Evolutionary conservation across 2,797 vertebrate genomes (phyloP).

Genomic region (Acipenser ruthenus): DNA sequence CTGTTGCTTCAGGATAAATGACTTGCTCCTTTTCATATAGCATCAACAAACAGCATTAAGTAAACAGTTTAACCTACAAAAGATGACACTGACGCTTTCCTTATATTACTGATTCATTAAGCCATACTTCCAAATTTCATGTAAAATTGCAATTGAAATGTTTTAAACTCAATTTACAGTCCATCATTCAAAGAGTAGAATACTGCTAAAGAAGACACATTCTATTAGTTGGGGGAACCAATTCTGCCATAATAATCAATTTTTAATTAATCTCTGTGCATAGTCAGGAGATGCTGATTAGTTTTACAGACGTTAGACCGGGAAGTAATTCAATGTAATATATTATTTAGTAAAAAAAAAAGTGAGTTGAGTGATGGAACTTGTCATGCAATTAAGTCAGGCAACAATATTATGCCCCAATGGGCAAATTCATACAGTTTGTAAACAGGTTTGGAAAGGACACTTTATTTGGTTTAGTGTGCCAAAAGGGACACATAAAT

Average conservation of each 20-base stretch:
- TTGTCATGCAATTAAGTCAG: neutral
- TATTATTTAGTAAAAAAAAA: neutral
- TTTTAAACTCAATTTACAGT: neutral
- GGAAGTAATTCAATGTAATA: slow-evolving; percentile 1
- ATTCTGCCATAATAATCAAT: neutral
- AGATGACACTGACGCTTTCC: too few relatives aligned
- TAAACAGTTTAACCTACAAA: neutral
- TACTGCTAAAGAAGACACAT: neutral
- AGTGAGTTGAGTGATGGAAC: neutral
- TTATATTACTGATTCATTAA: too few relatives aligned
- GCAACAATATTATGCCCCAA: neutral
- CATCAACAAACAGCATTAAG: neutral
- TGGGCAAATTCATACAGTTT: neutral
- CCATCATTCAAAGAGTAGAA: neutral
- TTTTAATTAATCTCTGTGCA: slow-evolving; percentile 2
- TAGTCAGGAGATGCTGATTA: neutral
- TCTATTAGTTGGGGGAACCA: slow-evolving; percentile 3
- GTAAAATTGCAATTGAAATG: neutral
- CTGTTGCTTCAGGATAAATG: neutral
- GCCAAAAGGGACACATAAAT: too few relatives aligned
- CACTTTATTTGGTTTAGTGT: too few relatives aligned
- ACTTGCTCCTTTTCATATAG: neutral
- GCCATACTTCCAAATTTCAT: neutral
- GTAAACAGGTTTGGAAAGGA: too few relatives aligned
- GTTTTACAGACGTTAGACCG: neutral